Evolutionary conservation across 2,888 invertebrate genomes (phyloP).

Genomic region (Proisotoma minuta): DNA sequence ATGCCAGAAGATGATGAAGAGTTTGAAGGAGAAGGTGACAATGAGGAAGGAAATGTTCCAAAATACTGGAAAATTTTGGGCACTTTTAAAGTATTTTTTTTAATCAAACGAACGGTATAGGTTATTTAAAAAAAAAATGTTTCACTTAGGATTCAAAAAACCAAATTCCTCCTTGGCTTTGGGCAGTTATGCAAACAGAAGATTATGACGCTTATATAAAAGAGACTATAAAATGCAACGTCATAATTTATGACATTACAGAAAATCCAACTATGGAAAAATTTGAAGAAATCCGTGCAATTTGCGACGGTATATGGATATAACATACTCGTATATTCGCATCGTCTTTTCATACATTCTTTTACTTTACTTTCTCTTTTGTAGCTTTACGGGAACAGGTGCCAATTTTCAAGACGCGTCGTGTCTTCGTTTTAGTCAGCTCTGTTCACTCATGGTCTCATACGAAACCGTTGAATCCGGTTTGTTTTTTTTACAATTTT

Average conservation of each 20-base stretch:
- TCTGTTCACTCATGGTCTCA: slow-evolving; percentile 45
- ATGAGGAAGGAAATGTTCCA: neutral
- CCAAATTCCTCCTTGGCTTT: slow-evolving; percentile 34
- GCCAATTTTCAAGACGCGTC: slow-evolving; percentile 25
- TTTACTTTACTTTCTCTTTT: neutral
- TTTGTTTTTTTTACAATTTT: too few species aligned
- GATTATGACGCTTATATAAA: slow-evolving; percentile 38
- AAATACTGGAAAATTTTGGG: slow-evolving; percentile 33
- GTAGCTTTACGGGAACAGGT: slow-evolving; percentile 26
- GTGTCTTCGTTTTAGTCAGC: slow-evolving; percentile 41
- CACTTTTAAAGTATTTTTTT: slow-evolving; percentile 19
- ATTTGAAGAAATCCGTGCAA: slow-evolving; percentile 36
- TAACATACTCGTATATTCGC: neutral
- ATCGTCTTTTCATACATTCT: too few species aligned
- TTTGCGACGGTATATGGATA: slow-evolving; percentile 33
- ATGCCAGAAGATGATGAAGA: slow-evolving; percentile 25
- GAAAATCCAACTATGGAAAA: slow-evolving; percentile 31
- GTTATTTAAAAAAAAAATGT: neutral
- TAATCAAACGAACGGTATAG: neutral
- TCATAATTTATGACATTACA: slow-evolving; percentile 42
- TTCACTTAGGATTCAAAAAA: slow-evolving; percentile 17
- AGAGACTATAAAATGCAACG: slow-evolving; percentile 40
- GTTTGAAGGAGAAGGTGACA: slow-evolving; percentile 24
- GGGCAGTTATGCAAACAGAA: slow-evolving; percentile 40
- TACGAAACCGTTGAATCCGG: slow-evolving; percentile 14